These are phyloP conservation scores for Quiscalus mexicanus DNA, from an alignment of 2,113 vertebrate species.

Conservation along the genomic window DNA sequence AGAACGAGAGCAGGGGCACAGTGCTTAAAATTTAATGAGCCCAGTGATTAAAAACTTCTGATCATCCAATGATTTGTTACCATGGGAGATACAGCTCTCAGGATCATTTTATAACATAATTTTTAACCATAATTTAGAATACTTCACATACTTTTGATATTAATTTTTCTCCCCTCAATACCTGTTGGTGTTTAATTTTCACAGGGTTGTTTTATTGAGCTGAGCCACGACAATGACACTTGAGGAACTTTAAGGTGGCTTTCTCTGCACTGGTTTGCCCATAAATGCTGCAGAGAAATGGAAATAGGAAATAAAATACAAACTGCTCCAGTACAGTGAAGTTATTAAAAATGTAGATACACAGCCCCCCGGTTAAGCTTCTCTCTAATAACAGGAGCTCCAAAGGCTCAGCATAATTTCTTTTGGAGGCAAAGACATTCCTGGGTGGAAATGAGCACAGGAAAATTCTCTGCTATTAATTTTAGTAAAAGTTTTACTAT, in stretches of 20 bases:
- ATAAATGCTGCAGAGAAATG: background rate
- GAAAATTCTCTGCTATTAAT: background rate
- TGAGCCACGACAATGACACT: background rate
- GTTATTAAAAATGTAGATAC: conserved; percentile 40
- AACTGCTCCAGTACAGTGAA: background rate
- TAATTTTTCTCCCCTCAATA: background rate
- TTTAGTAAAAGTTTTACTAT: background rate
- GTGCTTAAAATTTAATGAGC: background rate
- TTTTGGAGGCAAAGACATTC: conserved; percentile 14
- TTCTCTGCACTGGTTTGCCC: background rate
- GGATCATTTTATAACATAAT: background rate
- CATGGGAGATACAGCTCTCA: background rate
- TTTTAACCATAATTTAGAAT: background rate
- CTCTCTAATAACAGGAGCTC: background rate
- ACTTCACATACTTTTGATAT: background rate
- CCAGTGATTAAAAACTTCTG: conserved; percentile 29
- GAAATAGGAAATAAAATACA: conserved; percentile 16
- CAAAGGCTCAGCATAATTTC: conserved; percentile 26
- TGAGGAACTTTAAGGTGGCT: background rate
- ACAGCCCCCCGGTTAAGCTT: conserved; percentile 28
- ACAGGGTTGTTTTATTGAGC: background rate
- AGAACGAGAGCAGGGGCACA: background rate
- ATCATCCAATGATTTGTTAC: background rate
- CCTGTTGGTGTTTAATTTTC: conserved; percentile 1
- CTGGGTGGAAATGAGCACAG: background rate